Conservation (phyloP, 2,888 invertebrate species). For the Phania funesta region DNA sequence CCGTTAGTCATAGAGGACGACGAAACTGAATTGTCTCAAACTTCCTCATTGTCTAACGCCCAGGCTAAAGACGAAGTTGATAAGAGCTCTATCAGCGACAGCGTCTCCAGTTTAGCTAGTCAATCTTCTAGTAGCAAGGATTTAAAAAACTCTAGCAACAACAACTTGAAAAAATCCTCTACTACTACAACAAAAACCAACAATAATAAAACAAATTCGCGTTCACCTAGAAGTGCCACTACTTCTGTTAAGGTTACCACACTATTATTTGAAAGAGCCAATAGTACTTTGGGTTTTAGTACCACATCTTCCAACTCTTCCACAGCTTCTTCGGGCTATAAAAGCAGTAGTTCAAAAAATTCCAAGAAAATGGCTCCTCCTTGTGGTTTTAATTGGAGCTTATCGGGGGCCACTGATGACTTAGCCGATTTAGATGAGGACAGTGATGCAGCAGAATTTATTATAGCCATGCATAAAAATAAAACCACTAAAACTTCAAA, state of each 20-base stretch:
- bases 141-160: conserved; percentile 69
- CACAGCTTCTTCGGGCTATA: conserved; percentile 65
- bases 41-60: neutral
- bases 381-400: conserved; percentile 80
- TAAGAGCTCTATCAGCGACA: conserved; percentile 44
- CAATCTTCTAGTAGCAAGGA: conserved; percentile 63
- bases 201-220: neutral
- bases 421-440: conserved; percentile 75
- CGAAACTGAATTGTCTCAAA: conserved; percentile 28
- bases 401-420: conserved; percentile 74
- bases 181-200: conserved; percentile 68
- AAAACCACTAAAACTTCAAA: conserved; percentile 28
- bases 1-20: conserved; percentile 82
- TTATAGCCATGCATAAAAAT: conserved; percentile 62
- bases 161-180: conserved; percentile 71
- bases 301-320: conserved; percentile 59
- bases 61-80: conserved; percentile 40
- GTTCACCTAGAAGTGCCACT: conserved; percentile 49
- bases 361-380: conserved; percentile 76
- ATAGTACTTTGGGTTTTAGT: conserved; percentile 68
- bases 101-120: conserved; percentile 69
- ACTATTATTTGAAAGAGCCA: conserved; percentile 71
- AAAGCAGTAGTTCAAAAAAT: conserved; percentile 53
- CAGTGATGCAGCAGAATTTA: conserved; percentile 70
- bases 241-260: conserved; percentile 71